Conservation (phyloP, 2,797 vertebrate species). For the Typhlichthys subterraneus region DNA sequence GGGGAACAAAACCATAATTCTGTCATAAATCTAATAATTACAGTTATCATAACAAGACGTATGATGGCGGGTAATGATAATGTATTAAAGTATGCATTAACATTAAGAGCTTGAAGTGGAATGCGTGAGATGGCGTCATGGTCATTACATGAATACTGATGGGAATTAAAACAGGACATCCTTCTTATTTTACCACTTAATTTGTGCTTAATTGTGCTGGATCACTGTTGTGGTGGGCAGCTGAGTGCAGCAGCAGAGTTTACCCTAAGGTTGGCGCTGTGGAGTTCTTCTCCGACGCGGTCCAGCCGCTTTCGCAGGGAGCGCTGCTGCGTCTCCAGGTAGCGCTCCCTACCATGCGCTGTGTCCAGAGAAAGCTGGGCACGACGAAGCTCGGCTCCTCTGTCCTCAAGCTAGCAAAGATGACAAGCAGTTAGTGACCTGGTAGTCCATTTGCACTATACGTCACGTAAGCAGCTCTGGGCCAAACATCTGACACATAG, state of each 20-base stretch:
- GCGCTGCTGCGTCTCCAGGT: conserved; percentile 21
- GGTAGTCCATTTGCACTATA: too few relatives aligned
- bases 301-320: conserved; percentile 24
- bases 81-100: conserved; percentile 83
- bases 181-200: conserved; percentile 65
- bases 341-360: conserved; percentile 23
- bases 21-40: conserved; percentile 79
- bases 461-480: too few relatives aligned
- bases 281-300: conserved; percentile 30
- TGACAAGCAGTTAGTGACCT: neutral
- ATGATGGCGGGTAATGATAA: conserved; percentile 76
- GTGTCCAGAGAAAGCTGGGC: conserved; percentile 20
- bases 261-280: conserved; percentile 47
- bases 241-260: conserved; percentile 40
- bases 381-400: conserved; percentile 12
- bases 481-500: too few relatives aligned
- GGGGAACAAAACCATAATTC: conserved; percentile 74
- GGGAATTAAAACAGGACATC: conserved; percentile 77
- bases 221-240: conserved; percentile 27
- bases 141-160: conserved; percentile 79
- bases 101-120: conserved; percentile 72
- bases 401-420: conserved; percentile 27
- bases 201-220: conserved; percentile 58
- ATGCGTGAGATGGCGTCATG: conserved; percentile 60
- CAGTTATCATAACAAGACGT: conserved; percentile 77